phyloP scores from a whole-genome alignment of 2,888 invertebrate genomes.

The Oxystoma pomonae region DNA sequence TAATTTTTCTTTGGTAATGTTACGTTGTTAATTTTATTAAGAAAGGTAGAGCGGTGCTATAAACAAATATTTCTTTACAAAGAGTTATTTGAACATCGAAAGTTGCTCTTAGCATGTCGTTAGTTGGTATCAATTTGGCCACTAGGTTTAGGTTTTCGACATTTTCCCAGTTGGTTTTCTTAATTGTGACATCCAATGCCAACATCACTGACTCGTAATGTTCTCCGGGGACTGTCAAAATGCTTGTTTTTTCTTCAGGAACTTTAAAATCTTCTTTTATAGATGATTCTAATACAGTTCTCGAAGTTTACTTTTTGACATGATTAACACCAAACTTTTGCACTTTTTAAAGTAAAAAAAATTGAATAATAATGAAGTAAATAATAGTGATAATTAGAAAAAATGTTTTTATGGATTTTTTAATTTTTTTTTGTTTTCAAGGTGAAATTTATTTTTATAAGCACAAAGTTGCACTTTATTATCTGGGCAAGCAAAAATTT shows the following conservation, averaged over 20 bases:
- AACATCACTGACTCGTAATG: slow-evolving; percentile 61
- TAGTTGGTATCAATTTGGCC: slow-evolving; percentile 56
- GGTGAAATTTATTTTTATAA: no score
- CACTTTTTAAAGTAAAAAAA: no score
- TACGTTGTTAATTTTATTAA: slow-evolving; percentile 49
- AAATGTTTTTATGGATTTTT: no score
- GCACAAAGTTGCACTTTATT: no score
- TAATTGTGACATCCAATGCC: slow-evolving; percentile 43
- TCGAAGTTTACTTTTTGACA: no score
- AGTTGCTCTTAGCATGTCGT: slow-evolving; percentile 50
- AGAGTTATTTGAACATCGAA: slow-evolving; percentile 57
- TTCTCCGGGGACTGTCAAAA: slow-evolving; percentile 52
- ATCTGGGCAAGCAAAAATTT: no score
- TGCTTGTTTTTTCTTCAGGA: not conserved
- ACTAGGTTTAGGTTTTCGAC: slow-evolving; percentile 49
- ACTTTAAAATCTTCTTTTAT: not conserved
- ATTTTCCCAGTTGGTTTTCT: slow-evolving; percentile 26
- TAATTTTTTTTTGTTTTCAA: no score
- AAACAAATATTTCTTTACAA: slow-evolving; percentile 55
- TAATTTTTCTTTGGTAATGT: slow-evolving; percentile 42
- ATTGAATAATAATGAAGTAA: no score
- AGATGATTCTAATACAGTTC: no score
- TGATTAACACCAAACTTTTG: no score
- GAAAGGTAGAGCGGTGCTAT: slow-evolving; percentile 50
- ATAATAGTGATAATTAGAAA: no score